phyloP scores from a whole-genome alignment of 2,113 vertebrate species.

The Indri indri region DNA sequence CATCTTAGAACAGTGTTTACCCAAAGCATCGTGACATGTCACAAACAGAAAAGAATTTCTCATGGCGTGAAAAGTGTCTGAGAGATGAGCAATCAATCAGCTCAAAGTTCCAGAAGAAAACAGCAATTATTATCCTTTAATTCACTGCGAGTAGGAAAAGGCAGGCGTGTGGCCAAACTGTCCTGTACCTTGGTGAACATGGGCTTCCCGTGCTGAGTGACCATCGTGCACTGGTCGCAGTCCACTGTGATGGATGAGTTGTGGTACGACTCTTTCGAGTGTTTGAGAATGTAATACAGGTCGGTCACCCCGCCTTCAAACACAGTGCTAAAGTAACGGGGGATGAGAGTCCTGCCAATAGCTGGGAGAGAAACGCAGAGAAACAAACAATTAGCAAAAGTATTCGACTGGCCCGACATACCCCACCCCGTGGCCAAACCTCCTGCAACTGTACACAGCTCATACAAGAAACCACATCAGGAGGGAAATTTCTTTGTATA shows the following conservation, averaged over 20 bases:
- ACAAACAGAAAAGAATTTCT: slow-evolving; percentile 55
- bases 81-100: slow-evolving; percentile 67
- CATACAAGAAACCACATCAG: neutral
- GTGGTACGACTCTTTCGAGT: slow-evolving; percentile 99
- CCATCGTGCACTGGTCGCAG: slow-evolving; percentile 99
- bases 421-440: neutral
- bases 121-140: slow-evolving; percentile 8
- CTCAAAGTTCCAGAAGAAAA: slow-evolving; percentile 59
- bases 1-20: slow-evolving; percentile 8
- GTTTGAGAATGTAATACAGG: slow-evolving; percentile 98
- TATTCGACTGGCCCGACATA: fast-evolving
- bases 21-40: slow-evolving; percentile 48
- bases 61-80: slow-evolving; percentile 46
- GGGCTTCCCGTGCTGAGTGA: slow-evolving; percentile 98
- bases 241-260: slow-evolving; percentile 99
- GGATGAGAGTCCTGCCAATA: slow-evolving; percentile 98
- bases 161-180: neutral
- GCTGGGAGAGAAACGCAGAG: slow-evolving; percentile 89
- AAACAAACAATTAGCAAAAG: slow-evolving; percentile 71
- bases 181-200: slow-evolving; percentile 98
- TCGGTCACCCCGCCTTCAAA: slow-evolving; percentile 99
- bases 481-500: neutral
- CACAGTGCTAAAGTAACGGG: slow-evolving; percentile 99
- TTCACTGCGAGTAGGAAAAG: slow-evolving; percentile 15
- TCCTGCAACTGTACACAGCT: neutral